Conservation (phyloP, 2,113 vertebrate genomes). For the Brachypteracias leptosomus region DNA sequence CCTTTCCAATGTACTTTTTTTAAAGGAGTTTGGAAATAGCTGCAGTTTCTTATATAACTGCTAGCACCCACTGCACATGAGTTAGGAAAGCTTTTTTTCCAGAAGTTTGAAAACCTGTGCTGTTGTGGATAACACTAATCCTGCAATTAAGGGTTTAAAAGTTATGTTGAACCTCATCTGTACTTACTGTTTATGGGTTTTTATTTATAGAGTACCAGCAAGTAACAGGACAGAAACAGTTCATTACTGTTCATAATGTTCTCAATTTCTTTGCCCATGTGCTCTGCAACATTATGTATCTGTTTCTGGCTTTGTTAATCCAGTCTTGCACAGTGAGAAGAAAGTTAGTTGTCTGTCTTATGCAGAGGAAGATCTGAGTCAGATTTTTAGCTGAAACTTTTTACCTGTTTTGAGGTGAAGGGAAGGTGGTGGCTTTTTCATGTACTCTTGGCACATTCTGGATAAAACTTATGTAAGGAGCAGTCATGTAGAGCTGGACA, state of each 20-base stretch:
- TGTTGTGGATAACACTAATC: neutral
- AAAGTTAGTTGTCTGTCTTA: neutral
- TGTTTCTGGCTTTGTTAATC: neutral
- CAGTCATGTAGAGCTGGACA: neutral
- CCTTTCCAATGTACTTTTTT: neutral
- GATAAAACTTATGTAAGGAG: neutral
- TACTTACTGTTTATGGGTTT: neutral
- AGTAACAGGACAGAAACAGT: neutral
- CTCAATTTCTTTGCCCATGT: neutral
- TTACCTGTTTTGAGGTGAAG: neutral
- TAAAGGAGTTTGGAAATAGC: neutral
- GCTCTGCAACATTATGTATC: rapidly evolving
- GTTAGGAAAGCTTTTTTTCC: neutral
- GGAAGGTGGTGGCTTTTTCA: neutral
- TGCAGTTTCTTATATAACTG: neutral
- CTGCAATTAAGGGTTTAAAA: neutral
- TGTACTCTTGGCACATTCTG: neutral
- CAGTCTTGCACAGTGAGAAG: neutral
- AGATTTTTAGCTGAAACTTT: neutral
- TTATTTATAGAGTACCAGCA: neutral
- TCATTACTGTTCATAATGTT: neutral
- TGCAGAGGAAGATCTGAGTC: neutral
- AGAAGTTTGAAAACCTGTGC: neutral
- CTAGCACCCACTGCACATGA: neutral
- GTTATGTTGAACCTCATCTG: neutral